Evolutionary conservation across 2,113 vertebrate species (phyloP).

Genomic region (Zosterops borbonicus): DNA sequence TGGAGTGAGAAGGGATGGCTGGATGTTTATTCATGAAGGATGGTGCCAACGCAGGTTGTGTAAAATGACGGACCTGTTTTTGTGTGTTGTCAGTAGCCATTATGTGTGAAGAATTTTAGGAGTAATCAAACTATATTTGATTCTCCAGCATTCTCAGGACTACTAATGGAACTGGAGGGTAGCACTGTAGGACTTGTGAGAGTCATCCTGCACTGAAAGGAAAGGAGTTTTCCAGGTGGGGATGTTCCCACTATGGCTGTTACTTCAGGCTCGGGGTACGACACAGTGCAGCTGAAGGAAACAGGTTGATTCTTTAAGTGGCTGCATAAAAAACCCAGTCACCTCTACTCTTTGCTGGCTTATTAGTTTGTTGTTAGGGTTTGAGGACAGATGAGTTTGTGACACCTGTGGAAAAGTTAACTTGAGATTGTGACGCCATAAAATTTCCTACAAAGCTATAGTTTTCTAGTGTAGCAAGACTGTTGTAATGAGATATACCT

Average conservation of each 20-base stretch:
- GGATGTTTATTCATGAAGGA: neutral
- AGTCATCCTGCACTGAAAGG: fast-evolving
- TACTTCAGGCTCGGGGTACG: fast-evolving
- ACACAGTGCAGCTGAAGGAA: neutral
- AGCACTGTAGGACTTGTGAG: neutral
- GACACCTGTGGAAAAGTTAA: fast-evolving
- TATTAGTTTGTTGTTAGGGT: neutral
- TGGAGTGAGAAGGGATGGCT: neutral
- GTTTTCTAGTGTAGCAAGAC: neutral
- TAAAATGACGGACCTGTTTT: neutral
- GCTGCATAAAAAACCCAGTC: neutral
- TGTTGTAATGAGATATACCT: neutral
- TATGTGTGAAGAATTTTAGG: neutral
- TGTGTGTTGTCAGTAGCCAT: neutral
- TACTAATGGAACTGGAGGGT: neutral
- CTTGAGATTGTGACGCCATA: neutral
- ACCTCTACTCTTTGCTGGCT: neutral
- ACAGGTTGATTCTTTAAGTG: neutral
- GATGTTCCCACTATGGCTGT: neutral
- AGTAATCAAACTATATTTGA: neutral
- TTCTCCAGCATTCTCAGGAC: neutral
- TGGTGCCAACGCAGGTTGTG: neutral
- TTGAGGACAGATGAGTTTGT: neutral
- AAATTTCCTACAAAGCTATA: neutral
- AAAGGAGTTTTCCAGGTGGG: neutral